Evolutionary conservation across 2,797 vertebrate genomes (phyloP), one percentile per base, ranked within the genome.

Genomic region (Picus viridis): DNA sequence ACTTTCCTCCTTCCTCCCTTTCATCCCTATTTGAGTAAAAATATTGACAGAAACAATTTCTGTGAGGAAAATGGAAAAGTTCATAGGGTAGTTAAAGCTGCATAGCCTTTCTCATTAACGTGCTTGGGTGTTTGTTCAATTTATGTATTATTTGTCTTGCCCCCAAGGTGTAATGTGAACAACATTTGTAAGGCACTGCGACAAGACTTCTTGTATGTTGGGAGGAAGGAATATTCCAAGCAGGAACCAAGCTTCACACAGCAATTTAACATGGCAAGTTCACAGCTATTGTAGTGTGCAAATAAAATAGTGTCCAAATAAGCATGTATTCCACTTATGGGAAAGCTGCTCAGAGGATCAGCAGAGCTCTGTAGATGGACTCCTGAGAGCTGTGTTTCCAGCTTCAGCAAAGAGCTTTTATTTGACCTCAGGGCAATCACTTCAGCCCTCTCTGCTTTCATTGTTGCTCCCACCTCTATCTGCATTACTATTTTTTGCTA

Each of bases 31-130:
- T 92, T 97, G 97, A 97, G 96, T 92, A 93, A 95, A 96, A 96
- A 78, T 92, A 93, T 77, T 13, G n/a, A 94, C 94, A 95, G 96
- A 97, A 97, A 94, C 89, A 96, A 94, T 96, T 96, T 95, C 85
- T 92, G 72, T 88, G 70, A 79, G 92, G 92, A 97, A 97, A 97
- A 97, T 95, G 26, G 91, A 86, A 87, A 95, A 78, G 78, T 90
- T 89, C 59, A 49, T 34, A 62, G 65, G 80, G 76, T 61, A 49
- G 78, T 70, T 74, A 69, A 85, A 93, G 85, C 67, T 85, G 45
- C 58, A 34, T 30, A 56, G 64, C 49, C 45, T 79, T 94, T 78
- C 65, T 54, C 59, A 56, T 82, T 88, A 34, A 4, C 7, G 24
- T 77, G 76, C 63, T 34, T 79, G 77, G n/a, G 51, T 61, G 74